Evolutionary conservation across 92 coral and sea anemone species (phyloP).

Genomic region (Meandrina meandrites): DNA sequence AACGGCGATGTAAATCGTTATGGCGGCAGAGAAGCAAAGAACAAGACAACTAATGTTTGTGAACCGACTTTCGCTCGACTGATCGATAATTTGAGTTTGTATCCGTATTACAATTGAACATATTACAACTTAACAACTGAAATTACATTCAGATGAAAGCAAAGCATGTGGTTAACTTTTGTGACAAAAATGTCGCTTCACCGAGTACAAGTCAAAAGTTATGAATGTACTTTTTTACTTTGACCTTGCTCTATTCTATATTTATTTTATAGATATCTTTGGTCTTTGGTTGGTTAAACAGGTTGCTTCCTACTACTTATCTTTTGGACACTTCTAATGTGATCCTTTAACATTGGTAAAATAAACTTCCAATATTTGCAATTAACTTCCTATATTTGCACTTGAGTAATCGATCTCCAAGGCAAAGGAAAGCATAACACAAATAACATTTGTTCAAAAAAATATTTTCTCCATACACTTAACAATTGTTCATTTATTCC

Average conservation of each 20-base stretch:
- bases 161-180: not conserved
- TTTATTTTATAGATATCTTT: not conserved
- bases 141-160: not conserved
- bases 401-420: not conserved
- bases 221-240: not conserved
- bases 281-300: not conserved
- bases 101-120: not conserved
- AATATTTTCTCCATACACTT: not conserved
- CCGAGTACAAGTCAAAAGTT: no score
- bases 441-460: not conserved
- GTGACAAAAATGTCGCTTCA: not conserved
- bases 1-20: not conserved
- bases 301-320: not conserved
- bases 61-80: not conserved
- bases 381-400: not conserved
- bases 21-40: not conserved
- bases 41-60: not conserved
- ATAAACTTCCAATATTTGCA: not conserved
- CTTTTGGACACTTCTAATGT: not conserved
- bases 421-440: not conserved
- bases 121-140: not conserved
- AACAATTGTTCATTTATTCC: no score
- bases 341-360: not conserved
- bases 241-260: not conserved
- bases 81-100: not conserved